Evolutionary conservation across 2,888 invertebrate genomes (phyloP), one percentile per base, ranked within the genome.

Genomic region (Melipona bicolor): DNA sequence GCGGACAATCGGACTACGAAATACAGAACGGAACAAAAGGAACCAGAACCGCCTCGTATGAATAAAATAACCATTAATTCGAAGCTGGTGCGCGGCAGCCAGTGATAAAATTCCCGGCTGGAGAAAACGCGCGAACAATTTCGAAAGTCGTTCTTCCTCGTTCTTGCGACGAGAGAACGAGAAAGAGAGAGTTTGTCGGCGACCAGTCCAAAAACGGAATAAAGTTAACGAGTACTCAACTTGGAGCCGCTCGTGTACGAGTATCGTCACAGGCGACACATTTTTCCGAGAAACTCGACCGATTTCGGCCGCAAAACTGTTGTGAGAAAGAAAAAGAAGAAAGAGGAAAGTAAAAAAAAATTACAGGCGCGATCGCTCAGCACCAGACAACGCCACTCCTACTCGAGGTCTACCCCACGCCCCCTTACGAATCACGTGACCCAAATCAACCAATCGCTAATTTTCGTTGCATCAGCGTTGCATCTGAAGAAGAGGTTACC

Each of bases 11-110:
- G 83, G 77, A 88, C 80, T 80, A 86, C 84, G 84, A 88, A 89
- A 89, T 81, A 83, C 77, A 65, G 69, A 43, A 21, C 70, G 74
- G 81, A 76, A 82, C 81, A 84, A 81, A 87, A 81, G 88, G 75
- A 77, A 86, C 52, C 77, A 65, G 61, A 43, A 74, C 71, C 73
- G 87, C 54, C 50, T 72, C 74, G 82, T 81, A 86, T 86, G 89
- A 86, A 89, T 89, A 88, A 89, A 89, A 89, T 89, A 84, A 88
- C 84, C 88, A 88, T 89, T 83, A 88, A 88, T 88, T 84, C 80
- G 62, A 65, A 19, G 69, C 75, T 62, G 52, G 73, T n/a, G n/a
- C 71, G 43, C 43, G 50, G 75, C 62, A 27, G 27, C 27, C 67
- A 77, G 73, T 71, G 73, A 75, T 84, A 74, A 80, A 84, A 84